Evolutionary conservation across 2,888 invertebrate species (phyloP).

Genomic region (Stenchaetothrips biformis): DNA sequence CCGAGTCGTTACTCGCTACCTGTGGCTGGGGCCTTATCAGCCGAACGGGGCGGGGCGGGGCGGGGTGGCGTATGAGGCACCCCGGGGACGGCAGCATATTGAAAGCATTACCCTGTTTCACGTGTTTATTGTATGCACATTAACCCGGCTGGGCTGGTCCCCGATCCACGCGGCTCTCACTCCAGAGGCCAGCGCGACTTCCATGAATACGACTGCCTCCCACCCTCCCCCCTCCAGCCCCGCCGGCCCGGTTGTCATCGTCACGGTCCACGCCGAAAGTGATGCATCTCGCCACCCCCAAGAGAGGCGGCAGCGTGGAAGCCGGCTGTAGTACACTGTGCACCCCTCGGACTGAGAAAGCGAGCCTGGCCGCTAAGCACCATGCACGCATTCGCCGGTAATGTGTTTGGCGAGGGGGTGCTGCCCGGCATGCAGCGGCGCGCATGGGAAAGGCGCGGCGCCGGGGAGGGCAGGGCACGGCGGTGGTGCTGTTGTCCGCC

Average conservation of each 20-base stretch:
- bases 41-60: conserved; percentile 39
- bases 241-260: conserved; percentile 36
- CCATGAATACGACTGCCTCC: neutral
- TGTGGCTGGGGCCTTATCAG: conserved; percentile 22
- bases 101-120: conserved; percentile 27
- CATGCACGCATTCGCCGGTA: conserved; percentile 28
- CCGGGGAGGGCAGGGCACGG: conserved; percentile 43
- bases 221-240: conserved; percentile 24
- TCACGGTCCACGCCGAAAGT: conserved; percentile 32
- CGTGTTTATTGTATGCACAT: conserved; percentile 28
- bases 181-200: neutral
- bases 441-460: conserved; percentile 42
- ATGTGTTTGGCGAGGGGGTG: conserved; percentile 28
- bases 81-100: conserved; percentile 9
- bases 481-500: neutral
- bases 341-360: neutral
- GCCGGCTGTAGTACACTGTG: conserved; percentile 15
- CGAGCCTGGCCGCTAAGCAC: conserved; percentile 30
- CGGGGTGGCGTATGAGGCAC: conserved; percentile 32
- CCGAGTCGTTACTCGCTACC: conserved; percentile 26
- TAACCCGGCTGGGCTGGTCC: conserved; percentile 15
- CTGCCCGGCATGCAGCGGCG: conserved; percentile 25
- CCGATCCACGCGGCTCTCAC: conserved; percentile 12
- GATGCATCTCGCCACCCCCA: conserved; percentile 30
- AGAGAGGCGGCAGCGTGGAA: neutral